phyloP scores from a whole-genome alignment of 2,113 vertebrate species.

The Scopus umbretta region DNA sequence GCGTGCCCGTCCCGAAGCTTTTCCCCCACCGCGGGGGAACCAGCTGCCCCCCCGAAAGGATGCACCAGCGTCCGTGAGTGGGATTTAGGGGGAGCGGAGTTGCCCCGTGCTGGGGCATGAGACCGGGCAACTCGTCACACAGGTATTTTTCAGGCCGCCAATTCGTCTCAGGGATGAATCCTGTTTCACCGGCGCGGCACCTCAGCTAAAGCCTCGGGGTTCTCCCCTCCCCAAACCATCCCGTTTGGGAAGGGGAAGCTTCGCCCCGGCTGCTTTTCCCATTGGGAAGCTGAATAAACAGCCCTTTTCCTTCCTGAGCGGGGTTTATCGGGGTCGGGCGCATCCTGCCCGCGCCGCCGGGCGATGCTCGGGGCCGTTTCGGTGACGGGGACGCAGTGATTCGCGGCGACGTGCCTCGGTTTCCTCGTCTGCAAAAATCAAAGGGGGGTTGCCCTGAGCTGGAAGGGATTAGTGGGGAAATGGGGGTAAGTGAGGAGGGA shows the following conservation, averaged over 20 bases:
- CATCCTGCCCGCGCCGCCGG: not conserved
- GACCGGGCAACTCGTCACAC: not conserved
- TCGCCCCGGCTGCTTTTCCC: not conserved
- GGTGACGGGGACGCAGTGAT: accelerated
- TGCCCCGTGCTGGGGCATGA: accelerated
- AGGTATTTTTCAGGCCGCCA: not conserved
- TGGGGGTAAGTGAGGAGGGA: not conserved
- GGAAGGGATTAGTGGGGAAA: not conserved
- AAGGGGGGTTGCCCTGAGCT: not conserved
- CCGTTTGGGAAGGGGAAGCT: not conserved
- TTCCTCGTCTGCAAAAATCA: not conserved
- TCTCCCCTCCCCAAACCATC: not conserved
- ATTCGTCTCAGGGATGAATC: not conserved
- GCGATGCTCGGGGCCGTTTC: not conserved
- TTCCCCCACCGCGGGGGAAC: not conserved
- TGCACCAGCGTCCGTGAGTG: not conserved
- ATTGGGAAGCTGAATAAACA: constrained; percentile 5
- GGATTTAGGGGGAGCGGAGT: not conserved
- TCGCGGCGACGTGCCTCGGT: accelerated
- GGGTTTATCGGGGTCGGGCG: not conserved
- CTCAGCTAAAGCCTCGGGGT: not conserved
- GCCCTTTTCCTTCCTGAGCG: constrained; percentile 9
- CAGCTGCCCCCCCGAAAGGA: not conserved
- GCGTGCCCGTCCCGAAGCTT: not conserved
- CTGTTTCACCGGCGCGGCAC: not conserved